A percentile compares a stretch with the other conserved stretches of the same genome.
These are phyloP conservation scores for Torymus tubicola DNA, from an alignment of 2,888 invertebrate species.

Conservation along the genomic window DNA sequence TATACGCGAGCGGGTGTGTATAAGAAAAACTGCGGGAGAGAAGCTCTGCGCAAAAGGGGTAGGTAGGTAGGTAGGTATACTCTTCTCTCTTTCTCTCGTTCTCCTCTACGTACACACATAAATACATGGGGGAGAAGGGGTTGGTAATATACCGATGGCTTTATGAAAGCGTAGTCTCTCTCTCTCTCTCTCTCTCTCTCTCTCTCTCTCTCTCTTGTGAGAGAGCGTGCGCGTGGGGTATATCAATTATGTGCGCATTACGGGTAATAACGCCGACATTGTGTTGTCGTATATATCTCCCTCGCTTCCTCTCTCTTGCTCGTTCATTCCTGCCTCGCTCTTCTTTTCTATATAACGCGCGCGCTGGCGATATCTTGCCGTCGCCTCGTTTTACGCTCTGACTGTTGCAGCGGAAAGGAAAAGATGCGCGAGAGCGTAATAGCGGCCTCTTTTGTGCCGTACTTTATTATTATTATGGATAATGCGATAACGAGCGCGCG, in stretches of 20 bases:
- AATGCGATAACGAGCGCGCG: conserved; percentile 26
- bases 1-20: background rate
- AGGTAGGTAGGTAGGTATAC: too few relatives aligned
- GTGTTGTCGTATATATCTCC: conserved; percentile 33
- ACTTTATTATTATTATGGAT: background rate
- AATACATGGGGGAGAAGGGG: background rate
- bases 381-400: conserved; percentile 12
- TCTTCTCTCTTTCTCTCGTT: background rate
- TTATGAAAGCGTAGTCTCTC: conserved; percentile 23
- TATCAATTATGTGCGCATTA: conserved; percentile 64
- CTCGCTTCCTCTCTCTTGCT: background rate
- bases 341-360: background rate
- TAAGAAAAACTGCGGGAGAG: conserved; percentile 61
- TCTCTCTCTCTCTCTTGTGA: too few relatives aligned
- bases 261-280: conserved; percentile 62
- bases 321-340: conserved; percentile 17
- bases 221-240: conserved; percentile 46
- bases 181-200: too few relatives aligned
- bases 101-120: conserved; percentile 3
- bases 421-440: background rate
- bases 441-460: background rate
- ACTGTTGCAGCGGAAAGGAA: conserved; percentile 18
- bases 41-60: background rate
- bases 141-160: conserved; percentile 44
- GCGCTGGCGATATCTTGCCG: background rate